These are phyloP conservation scores for Campylomormyrus tamandua DNA, from an alignment of 2,113 vertebrate genomes.

Conservation along the genomic window DNA sequence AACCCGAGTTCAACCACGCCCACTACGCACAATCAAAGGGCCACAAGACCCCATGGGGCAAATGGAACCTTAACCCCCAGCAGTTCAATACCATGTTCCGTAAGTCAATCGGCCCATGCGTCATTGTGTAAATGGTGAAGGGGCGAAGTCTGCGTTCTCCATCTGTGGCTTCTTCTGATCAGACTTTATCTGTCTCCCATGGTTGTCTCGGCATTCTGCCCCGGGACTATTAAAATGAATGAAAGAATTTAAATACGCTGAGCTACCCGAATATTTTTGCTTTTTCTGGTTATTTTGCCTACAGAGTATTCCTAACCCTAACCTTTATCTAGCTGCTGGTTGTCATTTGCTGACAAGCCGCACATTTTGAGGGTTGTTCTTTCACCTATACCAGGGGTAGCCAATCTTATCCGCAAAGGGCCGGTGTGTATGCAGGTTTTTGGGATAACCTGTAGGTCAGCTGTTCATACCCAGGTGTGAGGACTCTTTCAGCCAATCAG, in stretches of 20 bases:
- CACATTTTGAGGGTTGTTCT: background rate
- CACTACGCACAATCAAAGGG: conserved; percentile 75
- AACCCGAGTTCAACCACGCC: conserved; percentile 79
- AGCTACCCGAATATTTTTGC: background rate
- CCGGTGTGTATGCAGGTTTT: too few species aligned
- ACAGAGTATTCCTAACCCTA: background rate
- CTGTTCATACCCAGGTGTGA: too few species aligned
- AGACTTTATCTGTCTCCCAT: background rate
- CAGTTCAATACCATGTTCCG: conserved; percentile 84
- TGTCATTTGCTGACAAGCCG: background rate
- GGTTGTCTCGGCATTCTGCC: background rate
- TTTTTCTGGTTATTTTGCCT: background rate
- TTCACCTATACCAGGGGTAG: background rate
- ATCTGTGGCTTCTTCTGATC: background rate
- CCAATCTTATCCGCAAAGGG: too few species aligned
- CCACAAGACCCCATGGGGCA: conserved; percentile 76
- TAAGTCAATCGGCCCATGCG: conserved; percentile 48
- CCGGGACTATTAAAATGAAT: background rate
- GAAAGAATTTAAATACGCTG: background rate
- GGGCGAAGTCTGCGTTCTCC: too few species aligned
- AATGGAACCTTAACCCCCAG: conserved; percentile 77
- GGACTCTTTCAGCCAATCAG: too few species aligned
- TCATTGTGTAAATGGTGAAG: background rate
- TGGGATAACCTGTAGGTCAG: too few species aligned
- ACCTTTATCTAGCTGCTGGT: background rate